A percentile compares a stretch with the other conserved stretches of the same genome.
Conservation (phyloP, 2,113 vertebrate genomes). For the Propithecus coquereli region DNA sequence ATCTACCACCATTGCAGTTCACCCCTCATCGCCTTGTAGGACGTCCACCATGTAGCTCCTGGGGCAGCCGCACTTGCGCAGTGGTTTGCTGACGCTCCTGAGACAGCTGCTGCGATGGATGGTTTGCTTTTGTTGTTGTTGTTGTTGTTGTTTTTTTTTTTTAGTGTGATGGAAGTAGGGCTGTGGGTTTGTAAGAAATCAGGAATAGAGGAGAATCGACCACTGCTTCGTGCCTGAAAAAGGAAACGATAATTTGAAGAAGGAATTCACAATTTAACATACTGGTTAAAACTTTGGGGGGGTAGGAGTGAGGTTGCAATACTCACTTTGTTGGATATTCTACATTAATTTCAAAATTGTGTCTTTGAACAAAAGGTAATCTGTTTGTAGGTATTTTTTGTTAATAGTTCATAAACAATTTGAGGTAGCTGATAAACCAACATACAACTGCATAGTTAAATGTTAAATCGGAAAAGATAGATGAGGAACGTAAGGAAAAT, state of each 20-base stretch:
- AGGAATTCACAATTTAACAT: not conserved
- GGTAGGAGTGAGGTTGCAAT: no score
- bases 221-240: not conserved
- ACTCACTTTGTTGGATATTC: not conserved
- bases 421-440: not conserved
- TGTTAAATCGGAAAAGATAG: not conserved
- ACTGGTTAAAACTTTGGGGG: not conserved
- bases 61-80: fast-evolving
- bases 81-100: fast-evolving
- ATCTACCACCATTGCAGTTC: no score
- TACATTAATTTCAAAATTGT: not conserved
- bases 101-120: fast-evolving
- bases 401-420: not conserved
- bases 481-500: not conserved
- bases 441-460: not conserved
- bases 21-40: fast-evolving
- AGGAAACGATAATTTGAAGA: not conserved
- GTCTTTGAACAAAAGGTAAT: not conserved
- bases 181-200: not conserved
- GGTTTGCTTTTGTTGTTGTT: fast-evolving
- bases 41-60: fast-evolving
- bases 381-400: not conserved
- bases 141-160: no score
- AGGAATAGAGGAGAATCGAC: not conserved
- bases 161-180: not conserved